A percentile compares a stretch with the other conserved stretches of the same genome.
These are phyloP conservation scores for Epistrophe eligans DNA, from an alignment of 2,888 invertebrate species.

Conservation along the genomic window DNA sequence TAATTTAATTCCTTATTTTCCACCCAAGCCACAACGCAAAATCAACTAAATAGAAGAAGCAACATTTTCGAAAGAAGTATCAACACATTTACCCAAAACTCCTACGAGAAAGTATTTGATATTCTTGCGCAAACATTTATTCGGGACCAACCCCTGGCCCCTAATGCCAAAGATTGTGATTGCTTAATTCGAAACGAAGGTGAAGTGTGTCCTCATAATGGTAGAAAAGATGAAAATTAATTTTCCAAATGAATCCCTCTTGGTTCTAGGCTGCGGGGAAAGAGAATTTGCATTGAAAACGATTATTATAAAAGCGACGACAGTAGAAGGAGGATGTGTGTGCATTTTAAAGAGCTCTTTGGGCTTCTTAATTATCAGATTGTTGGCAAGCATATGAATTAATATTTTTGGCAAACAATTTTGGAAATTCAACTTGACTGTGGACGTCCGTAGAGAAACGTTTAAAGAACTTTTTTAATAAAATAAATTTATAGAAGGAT, in stretches of 20 bases:
- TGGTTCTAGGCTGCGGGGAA: constrained; percentile 7
- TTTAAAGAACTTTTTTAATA: neutral
- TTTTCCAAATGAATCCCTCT: constrained; percentile 59
- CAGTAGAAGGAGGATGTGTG: constrained; percentile 28
- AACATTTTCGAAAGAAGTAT: constrained; percentile 32
- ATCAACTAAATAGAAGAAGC: neutral
- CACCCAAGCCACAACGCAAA: neutral
- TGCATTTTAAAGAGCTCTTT: constrained; percentile 33
- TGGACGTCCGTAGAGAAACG: neutral
- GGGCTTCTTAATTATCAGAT: constrained; percentile 53
- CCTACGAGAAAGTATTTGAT: constrained; percentile 50
- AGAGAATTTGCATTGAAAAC: constrained; percentile 32
- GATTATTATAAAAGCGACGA: neutral
- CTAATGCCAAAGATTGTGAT: constrained; percentile 64
- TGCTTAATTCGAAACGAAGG: constrained; percentile 60
- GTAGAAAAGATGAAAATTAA: constrained; percentile 54
- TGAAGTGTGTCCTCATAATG: constrained; percentile 39
- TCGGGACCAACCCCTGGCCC: constrained; percentile 49
- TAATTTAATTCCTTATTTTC: constrained; percentile 13
- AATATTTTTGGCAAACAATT: constrained; percentile 11
- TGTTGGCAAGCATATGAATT: constrained; percentile 31
- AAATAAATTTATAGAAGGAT: neutral
- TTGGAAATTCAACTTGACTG: neutral
- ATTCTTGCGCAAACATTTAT: constrained; percentile 71
- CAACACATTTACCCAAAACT: constrained; percentile 31